Evolutionary conservation across 2,888 invertebrate genomes (phyloP).

Genomic region (Ophioninae sp.): DNA sequence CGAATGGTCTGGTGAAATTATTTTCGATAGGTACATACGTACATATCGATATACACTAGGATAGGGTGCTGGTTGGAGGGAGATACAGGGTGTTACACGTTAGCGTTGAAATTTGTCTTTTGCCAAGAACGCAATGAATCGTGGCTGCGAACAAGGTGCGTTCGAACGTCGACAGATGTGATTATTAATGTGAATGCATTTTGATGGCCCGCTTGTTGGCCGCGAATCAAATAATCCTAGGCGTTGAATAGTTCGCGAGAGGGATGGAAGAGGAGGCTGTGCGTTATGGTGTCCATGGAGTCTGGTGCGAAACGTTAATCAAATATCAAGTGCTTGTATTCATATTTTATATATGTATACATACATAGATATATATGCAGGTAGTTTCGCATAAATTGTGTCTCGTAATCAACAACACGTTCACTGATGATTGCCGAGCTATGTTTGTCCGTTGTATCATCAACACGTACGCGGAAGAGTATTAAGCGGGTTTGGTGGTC

Average conservation of each 20-base stretch:
- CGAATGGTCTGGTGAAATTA: no score
- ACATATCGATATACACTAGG: no score
- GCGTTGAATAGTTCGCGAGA: conserved; percentile 5
- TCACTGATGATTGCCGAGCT: conserved; percentile 65
- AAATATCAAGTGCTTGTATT: background rate
- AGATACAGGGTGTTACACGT: background rate
- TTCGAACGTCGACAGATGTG: conserved; percentile 65
- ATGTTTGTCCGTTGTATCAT: conserved; percentile 69
- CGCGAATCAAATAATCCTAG: conserved; percentile 69
- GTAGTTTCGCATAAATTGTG: conserved; percentile 70
- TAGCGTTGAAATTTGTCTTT: conserved; percentile 17
- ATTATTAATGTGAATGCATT: conserved; percentile 77
- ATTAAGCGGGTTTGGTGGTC: background rate
- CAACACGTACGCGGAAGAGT: conserved; percentile 65
- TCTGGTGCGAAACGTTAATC: conserved; percentile 3
- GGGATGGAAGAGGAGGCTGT: conserved; percentile 5
- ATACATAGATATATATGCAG: conserved; percentile 3
- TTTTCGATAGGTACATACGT: no score
- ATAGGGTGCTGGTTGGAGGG: background rate
- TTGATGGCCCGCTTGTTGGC: conserved; percentile 74
- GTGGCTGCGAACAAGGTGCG: conserved; percentile 36
- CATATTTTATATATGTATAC: conserved; percentile 15
- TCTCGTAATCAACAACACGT: conserved; percentile 77
- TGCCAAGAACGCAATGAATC: conserved; percentile 27
- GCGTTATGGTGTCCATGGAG: conserved; percentile 7